phyloP scores from a whole-genome alignment of 2,113 vertebrate genomes.

The Misgurnus anguillicaudatus region DNA sequence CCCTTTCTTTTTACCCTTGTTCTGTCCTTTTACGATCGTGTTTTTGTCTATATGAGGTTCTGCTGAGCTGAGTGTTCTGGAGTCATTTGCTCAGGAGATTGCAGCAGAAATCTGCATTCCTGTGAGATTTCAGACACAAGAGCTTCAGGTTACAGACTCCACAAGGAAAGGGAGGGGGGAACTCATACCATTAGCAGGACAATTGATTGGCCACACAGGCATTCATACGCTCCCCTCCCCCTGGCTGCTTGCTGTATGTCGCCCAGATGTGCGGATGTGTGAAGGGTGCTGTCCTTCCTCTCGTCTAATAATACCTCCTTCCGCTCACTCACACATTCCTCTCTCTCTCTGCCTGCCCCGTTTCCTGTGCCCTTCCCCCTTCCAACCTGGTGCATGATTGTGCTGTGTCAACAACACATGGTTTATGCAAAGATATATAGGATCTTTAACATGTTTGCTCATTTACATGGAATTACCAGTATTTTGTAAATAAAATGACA shows the following conservation, averaged over 20 bases:
- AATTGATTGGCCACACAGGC: conserved; percentile 34
- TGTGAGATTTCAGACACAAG: conserved; percentile 15
- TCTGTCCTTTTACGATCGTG: conserved; percentile 43
- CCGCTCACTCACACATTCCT: conserved; percentile 38
- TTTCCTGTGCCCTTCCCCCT: conserved; percentile 33
- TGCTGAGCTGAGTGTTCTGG: conserved; percentile 1
- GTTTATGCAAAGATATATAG: neutral
- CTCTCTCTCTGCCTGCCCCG: conserved; percentile 8
- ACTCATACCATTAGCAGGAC: conserved; percentile 27
- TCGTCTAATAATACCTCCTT: conserved; percentile 50
- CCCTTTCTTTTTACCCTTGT: conserved; percentile 5
- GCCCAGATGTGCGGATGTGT: conserved; percentile 53
- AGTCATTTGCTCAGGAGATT: conserved; percentile 20
- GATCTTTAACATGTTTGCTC: neutral
- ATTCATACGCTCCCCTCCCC: neutral
- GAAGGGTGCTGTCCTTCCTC: conserved; percentile 35
- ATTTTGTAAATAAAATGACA: neutral
- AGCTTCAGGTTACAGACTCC: conserved; percentile 20
- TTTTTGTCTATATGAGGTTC: conserved; percentile 13
- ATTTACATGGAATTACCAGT: neutral
- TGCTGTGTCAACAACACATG: conserved; percentile 24
- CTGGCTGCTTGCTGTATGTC: conserved; percentile 15
- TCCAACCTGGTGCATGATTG: neutral
- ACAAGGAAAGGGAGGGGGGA: neutral
- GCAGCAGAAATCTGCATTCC: conserved; percentile 6